These are phyloP conservation scores for Campoletis sonorensis DNA, from an alignment of 1,140 invertebrate species.

Conservation along the genomic window DNA sequence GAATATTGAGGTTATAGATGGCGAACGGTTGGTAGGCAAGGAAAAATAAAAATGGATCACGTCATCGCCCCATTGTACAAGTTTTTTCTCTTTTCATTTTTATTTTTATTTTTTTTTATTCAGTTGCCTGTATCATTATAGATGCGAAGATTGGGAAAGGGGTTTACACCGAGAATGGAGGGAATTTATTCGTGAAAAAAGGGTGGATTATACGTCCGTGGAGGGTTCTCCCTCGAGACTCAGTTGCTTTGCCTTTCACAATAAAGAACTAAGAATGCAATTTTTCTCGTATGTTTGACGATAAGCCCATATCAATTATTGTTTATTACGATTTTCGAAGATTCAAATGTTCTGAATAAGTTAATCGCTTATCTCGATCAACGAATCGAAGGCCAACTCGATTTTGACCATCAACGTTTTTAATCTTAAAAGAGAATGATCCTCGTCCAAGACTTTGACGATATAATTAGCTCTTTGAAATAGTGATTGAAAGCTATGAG, in stretches of 20 bases:
- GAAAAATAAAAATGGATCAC: conserved; percentile 41
- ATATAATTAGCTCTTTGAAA: conserved; percentile 26
- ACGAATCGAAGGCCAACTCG: not conserved
- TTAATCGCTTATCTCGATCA: no score
- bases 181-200: conserved; percentile 35
- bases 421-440: not conserved
- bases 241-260: not conserved
- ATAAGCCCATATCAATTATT: not conserved
- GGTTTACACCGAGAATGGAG: not conserved
- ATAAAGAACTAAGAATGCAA: conserved; percentile 1
- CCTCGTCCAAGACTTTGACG: not conserved
- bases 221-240: not conserved
- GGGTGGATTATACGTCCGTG: not conserved
- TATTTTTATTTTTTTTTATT: not conserved
- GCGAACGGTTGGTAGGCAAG: conserved; percentile 29
- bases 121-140: conserved; percentile 34
- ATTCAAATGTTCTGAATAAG: not conserved
- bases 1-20: conserved; percentile 42
- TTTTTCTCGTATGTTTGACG: conserved; percentile 26
- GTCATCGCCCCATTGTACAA: conserved; percentile 13
- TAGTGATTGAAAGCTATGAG: not conserved
- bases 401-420: not conserved
- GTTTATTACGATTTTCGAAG: not conserved
- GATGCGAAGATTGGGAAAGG: conserved; percentile 27
- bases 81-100: not conserved